Conservation (phyloP, 2,113 vertebrate species). For the Anser brachyrhynchus region DNA sequence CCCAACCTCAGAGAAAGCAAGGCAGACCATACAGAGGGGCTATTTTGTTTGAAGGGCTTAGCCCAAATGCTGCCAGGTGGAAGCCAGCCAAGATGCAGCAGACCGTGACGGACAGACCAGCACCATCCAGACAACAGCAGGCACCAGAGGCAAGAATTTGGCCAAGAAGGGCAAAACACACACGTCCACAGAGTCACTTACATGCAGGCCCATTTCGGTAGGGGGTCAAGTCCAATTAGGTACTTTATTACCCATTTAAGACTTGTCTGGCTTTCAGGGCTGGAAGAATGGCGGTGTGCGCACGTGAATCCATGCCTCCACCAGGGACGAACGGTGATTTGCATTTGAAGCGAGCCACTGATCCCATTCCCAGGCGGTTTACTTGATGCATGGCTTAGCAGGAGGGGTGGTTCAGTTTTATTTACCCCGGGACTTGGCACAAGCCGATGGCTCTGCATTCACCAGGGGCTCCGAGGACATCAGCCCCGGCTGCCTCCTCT, state of each 20-base stretch:
- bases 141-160: neutral
- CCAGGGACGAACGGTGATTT: neutral
- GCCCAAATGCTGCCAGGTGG: constrained; percentile 4
- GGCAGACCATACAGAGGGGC: neutral
- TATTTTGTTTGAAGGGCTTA: neutral
- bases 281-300: neutral
- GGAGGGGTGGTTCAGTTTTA: neutral
- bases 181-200: fast-evolving
- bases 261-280: neutral
- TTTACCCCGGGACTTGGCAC: neutral
- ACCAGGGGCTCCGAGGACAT: neutral
- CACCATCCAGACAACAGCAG: neutral
- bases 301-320: fast-evolving
- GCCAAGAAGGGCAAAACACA: neutral
- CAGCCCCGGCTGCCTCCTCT: fast-evolving
- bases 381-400: constrained; percentile 8
- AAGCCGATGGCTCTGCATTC: fast-evolving
- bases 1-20: neutral
- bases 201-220: fast-evolving
- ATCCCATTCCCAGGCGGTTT: constrained; percentile 35
- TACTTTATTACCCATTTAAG: neutral
- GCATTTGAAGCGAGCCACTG: neutral
- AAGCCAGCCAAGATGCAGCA: constrained; percentile 21
- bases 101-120: neutral
- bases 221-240: neutral